phyloP scores from a whole-genome alignment of 2,113 vertebrate species.

The Ctenodactylus gundi region DNA sequence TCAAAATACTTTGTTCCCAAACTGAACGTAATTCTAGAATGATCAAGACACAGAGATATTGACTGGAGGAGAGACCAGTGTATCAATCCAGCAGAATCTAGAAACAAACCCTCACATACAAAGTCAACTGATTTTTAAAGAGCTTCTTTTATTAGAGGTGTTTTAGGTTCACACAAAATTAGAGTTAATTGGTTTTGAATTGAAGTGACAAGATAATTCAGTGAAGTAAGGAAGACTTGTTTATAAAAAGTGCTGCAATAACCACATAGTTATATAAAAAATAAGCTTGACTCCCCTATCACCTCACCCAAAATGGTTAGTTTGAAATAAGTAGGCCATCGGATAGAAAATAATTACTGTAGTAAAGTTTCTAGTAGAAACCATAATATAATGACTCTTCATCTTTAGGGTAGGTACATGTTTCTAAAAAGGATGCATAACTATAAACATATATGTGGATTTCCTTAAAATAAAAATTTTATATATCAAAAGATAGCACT shows the following conservation, averaged over 20 bases:
- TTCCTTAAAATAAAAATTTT: constrained; percentile 6
- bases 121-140: background rate
- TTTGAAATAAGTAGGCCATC: background rate
- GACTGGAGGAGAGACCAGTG: background rate
- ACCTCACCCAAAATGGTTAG: background rate
- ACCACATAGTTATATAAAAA: background rate
- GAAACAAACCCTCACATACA: background rate
- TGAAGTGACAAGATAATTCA: background rate
- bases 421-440: background rate
- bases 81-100: background rate
- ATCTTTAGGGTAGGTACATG: background rate
- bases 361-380: constrained; percentile 17
- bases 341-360: background rate
- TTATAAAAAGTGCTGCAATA: background rate
- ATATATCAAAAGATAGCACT: background rate
- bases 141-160: background rate
- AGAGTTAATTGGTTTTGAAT: background rate
- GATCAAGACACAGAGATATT: background rate
- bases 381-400: background rate
- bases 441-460: background rate
- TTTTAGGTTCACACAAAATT: background rate
- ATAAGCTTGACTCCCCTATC: background rate
- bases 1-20: background rate
- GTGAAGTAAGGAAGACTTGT: background rate
- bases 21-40: background rate